phyloP scores from a whole-genome alignment of 1,140 invertebrate genomes.

The Antheraea mylitta region DNA sequence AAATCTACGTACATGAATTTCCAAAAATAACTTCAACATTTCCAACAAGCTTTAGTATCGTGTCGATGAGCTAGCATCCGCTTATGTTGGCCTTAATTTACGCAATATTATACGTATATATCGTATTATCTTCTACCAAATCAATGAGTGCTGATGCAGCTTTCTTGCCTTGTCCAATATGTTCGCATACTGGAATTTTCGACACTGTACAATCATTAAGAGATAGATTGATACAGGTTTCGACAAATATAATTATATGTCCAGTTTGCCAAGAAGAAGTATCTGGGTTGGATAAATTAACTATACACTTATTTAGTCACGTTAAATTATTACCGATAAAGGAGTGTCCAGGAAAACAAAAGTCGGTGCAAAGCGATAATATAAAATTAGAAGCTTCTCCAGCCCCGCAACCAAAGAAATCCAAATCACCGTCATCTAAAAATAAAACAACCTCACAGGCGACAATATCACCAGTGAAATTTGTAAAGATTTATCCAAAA shows the following conservation, averaged over 20 bases:
- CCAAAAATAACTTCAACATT: constrained; percentile 64
- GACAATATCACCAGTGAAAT: constrained; percentile 56
- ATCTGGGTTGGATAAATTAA: constrained; percentile 89
- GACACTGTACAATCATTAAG: constrained; percentile 84
- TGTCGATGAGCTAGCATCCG: constrained; percentile 37
- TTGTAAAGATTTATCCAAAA: constrained; percentile 70
- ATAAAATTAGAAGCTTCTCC: constrained; percentile 30
- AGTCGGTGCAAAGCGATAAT: constrained; percentile 27
- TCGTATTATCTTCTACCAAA: neutral
- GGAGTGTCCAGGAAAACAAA: constrained; percentile 23
- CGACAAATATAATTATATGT: constrained; percentile 86
- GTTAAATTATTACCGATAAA: constrained; percentile 48
- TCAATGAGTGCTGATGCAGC: constrained; percentile 78
- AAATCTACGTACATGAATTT: constrained; percentile 46
- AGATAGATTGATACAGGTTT: constrained; percentile 85
- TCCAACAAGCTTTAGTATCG: constrained; percentile 56
- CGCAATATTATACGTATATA: constrained; percentile 15
- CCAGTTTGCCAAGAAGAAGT: constrained; percentile 88
- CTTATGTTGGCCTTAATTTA: constrained; percentile 19
- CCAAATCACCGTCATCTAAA: constrained; percentile 49
- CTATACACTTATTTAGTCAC: constrained; percentile 90
- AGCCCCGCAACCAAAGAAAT: constrained; percentile 42
- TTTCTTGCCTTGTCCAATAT: constrained; percentile 86
- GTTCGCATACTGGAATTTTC: constrained; percentile 84
- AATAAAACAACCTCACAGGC: constrained; percentile 51